Evolutionary conservation across 1,140 invertebrate species (phyloP), one percentile per base, ranked within the genome.

Genomic region (Ylistrum balloti): DNA sequence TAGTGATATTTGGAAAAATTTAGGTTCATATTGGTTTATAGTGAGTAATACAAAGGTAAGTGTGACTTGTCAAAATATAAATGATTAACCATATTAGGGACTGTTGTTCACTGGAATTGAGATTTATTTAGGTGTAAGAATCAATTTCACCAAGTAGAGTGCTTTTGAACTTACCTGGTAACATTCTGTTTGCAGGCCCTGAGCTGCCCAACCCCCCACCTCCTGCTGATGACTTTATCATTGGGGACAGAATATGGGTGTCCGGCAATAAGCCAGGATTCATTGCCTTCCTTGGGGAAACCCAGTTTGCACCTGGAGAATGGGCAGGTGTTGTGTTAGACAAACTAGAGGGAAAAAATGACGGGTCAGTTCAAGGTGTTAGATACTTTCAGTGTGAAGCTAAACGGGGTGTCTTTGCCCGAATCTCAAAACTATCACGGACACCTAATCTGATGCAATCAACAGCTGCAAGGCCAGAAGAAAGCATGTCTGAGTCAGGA

Each of bases 201-300:
- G 94, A 95, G 32, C 74, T 91, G 13, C 85, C 88, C 34, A 90
- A 88, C 28, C 93, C 93, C 33, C 89, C 91, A 1, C 91, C 92
- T 20, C 92, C 93, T 11, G 86, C 88, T 33, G 96, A 96, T 97
- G 98, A 98, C 96, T 99, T 99, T 96, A 99, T 99, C 93, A 98
- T 99, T 94, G 99, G 99, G 74, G 98, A 99, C 95, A 97, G 98
- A 93, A 98, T 99, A 93, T 99, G 98, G 98, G 99, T 99, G 38
- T 98, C 98, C 94, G 99, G 99, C 48, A 98, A 97, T n/a, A 99
- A 99, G 95, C 98, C 98, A 7, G 99, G 99, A 35, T 97, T 97
- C 94, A 99, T 99, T 92, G 98, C 99, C 34, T 99, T 98, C 96
- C 99, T 99, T 91, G 99, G 99, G n/a, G 99, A 99, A 95, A 99